These are phyloP conservation scores for Dryococelus australis DNA, from an alignment of 2,888 invertebrate genomes.

Conservation along the genomic window DNA sequence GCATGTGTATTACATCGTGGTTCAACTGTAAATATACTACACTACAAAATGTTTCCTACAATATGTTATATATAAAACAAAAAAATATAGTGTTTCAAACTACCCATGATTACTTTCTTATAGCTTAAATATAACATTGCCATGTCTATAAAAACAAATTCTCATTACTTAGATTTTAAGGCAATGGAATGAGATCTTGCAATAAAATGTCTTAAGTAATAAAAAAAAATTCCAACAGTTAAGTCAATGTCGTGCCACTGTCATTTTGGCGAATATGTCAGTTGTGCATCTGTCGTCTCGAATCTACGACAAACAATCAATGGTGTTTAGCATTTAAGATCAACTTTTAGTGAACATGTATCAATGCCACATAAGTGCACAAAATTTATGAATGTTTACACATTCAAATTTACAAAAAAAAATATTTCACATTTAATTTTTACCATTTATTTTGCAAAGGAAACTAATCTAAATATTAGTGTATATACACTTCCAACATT, in stretches of 20 bases:
- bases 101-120: not conserved
- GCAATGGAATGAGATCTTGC: not conserved
- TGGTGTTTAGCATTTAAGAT: not conserved
- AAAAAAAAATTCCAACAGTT: not conserved
- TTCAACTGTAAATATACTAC: too few species aligned
- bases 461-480: not conserved
- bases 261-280: conserved; percentile 24
- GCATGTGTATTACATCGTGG: too few species aligned
- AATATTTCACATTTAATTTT: not conserved
- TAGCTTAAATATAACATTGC: not conserved
- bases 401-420: not conserved
- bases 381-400: not conserved
- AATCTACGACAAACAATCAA: conserved; percentile 30
- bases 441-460: not conserved
- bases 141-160: not conserved
- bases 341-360: not conserved
- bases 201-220: too few species aligned
- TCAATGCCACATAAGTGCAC: not conserved
- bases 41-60: too few species aligned
- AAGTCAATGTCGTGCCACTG: not conserved
- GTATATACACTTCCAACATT: not conserved
- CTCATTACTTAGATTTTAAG: not conserved
- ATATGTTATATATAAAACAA: not conserved
- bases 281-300: conserved; percentile 42
- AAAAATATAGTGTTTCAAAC: not conserved